Base-by-base conservation (phyloP, 2,797 vertebrate genomes). In the Characodon lateralis region DNA sequence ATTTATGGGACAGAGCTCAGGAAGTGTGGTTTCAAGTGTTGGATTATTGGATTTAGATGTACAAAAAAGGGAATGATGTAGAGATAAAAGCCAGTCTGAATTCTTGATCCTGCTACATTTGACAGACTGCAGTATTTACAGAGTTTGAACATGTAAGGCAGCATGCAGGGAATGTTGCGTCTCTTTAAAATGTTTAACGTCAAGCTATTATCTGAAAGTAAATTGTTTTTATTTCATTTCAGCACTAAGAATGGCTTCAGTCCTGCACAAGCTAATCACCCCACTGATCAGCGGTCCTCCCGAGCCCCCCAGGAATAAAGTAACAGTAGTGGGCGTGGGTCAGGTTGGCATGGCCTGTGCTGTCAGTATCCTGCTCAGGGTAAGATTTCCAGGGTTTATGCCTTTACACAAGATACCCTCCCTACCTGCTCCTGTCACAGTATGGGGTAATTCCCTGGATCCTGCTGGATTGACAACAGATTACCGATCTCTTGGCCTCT, bases 321-420 rank as follows among this genome's bases (percentile, higher is more conserved):
- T 96, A 85, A 95, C 96, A 0, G 92, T 96, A 77, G 94, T 96
- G 65, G 96, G 96, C 0, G 95, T 95, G 84, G 96, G 96, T 24
- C 94, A 95, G 87, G 96, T 96, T n/a, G 96, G 96, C 88, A 96
- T 96, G 96, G 95, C 96, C 72, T 96, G 95, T 88, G 95, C 95
- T 5, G 71, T 96, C 84, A 96, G 95, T 85, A 92, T 96, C 87
- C 87, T 96, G 71, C 92, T 96, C 77, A 92, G 89, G 93, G 95
- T 96, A 92, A 95, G 93, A 89, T 46, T 14, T 63, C 72, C 22
- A 16, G 66, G 71, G 63, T n/a, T 69, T 81, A 73, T 73, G 50
- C 73, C 22, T 76, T 46, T 72, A 81, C 72, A 77, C 78, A 85
- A 87, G 80, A 83, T 35, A 58, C 2, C 1, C 6, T 70, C 13